Conservation (phyloP, 2,113 vertebrate genomes). For the Nipponia nippon region DNA sequence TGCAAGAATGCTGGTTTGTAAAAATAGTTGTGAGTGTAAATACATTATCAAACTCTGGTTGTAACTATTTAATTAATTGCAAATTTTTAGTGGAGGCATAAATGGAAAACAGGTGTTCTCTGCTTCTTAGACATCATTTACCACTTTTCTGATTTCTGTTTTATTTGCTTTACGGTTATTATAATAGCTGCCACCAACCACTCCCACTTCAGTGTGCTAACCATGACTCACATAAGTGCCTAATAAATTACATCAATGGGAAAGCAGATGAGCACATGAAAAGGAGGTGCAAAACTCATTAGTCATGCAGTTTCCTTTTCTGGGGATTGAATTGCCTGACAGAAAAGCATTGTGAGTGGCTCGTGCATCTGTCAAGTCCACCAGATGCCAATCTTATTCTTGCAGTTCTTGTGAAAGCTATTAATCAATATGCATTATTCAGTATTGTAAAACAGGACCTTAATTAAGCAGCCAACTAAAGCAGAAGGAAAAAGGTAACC, state of each 20-base stretch:
- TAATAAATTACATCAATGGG: conserved; percentile 32
- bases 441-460: conserved; percentile 3
- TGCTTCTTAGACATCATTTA: background rate
- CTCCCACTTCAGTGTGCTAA: background rate
- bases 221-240: conserved; percentile 10
- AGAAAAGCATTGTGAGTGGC: conserved; percentile 6
- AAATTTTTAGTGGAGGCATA: background rate
- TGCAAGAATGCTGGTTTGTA: background rate
- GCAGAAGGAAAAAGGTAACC: background rate
- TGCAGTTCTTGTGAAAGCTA: background rate
- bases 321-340: conserved; percentile 30
- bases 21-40: background rate
- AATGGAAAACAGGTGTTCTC: background rate
- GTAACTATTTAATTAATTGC: background rate
- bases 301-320: conserved; percentile 23
- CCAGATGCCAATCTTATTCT: conserved; percentile 53
- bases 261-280: background rate
- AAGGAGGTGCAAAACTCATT: conserved; percentile 29
- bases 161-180: background rate
- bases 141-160: background rate
- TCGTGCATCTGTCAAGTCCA: conserved; percentile 36
- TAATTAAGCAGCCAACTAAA: background rate
- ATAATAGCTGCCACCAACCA: background rate
- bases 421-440: conserved; percentile 27
- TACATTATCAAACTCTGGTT: background rate